Conservation (phyloP, 2,113 vertebrate genomes). For the Loxodonta africana region DNA sequence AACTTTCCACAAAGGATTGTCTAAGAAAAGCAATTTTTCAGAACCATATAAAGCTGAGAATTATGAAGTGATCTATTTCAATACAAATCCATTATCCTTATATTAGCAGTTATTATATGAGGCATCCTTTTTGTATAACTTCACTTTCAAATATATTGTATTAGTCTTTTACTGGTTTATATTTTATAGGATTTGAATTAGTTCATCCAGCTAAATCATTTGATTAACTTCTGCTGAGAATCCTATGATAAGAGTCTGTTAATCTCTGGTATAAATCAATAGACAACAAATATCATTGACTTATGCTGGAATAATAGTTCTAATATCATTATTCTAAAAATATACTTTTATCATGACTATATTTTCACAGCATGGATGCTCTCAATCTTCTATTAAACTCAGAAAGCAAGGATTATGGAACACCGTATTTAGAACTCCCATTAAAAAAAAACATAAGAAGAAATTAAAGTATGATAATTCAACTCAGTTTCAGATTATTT, state of each 20-base stretch:
- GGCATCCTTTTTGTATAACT: not conserved
- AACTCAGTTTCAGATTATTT: not conserved
- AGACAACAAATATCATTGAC: conserved; percentile 4
- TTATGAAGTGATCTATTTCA: conserved; percentile 27
- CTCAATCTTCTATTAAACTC: not conserved
- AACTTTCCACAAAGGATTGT: not conserved
- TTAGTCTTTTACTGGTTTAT: conserved; percentile 3
- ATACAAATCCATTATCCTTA: conserved; percentile 16
- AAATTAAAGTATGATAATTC: conserved; percentile 38
- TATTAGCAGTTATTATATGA: conserved; percentile 7
- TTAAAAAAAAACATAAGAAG: not conserved
- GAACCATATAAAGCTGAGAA: not conserved
- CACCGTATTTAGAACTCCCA: not conserved
- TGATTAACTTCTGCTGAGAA: conserved; percentile 24
- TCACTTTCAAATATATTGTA: conserved; percentile 2
- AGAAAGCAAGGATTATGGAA: conserved; percentile 1
- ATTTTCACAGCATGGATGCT: not conserved
- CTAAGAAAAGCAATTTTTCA: conserved; percentile 23
- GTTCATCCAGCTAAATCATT: conserved; percentile 54
- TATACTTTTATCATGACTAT: not conserved
- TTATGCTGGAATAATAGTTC: conserved; percentile 5
- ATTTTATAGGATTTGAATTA: not conserved
- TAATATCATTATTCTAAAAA: conserved; percentile 37
- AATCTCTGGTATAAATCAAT: conserved; percentile 40
- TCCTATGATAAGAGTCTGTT: conserved; percentile 46